Evolutionary conservation across 2,888 invertebrate species (phyloP).

Genomic region (Keiferia lycopersicella): DNA sequence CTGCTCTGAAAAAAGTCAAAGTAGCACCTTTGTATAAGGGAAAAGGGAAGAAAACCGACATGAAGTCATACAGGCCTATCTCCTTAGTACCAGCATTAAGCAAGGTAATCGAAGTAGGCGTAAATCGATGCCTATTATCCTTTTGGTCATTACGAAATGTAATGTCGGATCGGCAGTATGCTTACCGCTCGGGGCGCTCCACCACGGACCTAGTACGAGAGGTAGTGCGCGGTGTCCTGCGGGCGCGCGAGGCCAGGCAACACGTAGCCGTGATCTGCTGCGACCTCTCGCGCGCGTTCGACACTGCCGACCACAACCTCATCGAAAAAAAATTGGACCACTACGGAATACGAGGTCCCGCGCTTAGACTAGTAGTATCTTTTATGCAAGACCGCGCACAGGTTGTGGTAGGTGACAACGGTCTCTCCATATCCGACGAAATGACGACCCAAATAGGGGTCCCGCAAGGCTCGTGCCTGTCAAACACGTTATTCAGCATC

Average conservation of each 20-base stretch:
- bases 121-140: no score
- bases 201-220: not conserved
- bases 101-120: conserved; percentile 16
- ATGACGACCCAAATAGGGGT: no score
- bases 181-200: not conserved
- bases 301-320: conserved; percentile 23
- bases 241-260: conserved; percentile 4
- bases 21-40: conserved; percentile 8
- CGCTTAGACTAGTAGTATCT: no score
- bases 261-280: conserved; percentile 18
- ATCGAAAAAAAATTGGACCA: conserved; percentile 15
- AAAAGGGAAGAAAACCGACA: conserved; percentile 4
- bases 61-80: conserved; percentile 14
- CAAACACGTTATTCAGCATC: no score
- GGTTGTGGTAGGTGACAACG: no score
- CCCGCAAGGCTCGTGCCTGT: no score
- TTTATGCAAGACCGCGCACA: no score
- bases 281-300: conserved; percentile 25
- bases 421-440: no score
- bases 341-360: conserved; percentile 21
- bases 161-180: no score
- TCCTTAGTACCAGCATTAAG: not conserved
- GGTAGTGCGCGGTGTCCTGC: conserved; percentile 18
- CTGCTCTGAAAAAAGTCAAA: not conserved
- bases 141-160: no score